These are phyloP conservation scores for Cephus sareptanus DNA, from an alignment of 2,888 invertebrate genomes.

Conservation along the genomic window DNA sequence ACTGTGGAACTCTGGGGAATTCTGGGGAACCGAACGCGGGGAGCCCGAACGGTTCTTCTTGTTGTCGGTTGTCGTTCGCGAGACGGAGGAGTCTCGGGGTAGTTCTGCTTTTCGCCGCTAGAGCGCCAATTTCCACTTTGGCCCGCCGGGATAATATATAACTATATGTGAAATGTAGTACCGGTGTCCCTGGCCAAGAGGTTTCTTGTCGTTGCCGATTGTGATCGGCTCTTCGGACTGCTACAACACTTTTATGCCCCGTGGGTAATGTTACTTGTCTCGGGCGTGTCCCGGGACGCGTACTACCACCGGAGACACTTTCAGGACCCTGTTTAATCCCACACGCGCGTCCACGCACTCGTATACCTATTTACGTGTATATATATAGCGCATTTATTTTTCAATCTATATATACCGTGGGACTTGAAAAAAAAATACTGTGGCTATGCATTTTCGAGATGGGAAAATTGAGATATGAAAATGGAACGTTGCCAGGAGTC, in stretches of 20 bases:
- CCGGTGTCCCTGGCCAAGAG: constrained; percentile 27
- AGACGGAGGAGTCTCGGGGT: constrained; percentile 11
- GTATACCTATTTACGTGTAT: neutral
- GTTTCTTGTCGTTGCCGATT: constrained; percentile 37
- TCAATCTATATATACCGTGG: neutral
- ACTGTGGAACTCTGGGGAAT: constrained; percentile 8
- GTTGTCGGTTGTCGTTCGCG: neutral
- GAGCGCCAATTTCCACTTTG: constrained; percentile 19
- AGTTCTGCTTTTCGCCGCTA: constrained; percentile 14
- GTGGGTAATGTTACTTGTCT: constrained; percentile 8
- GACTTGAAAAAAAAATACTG: neutral
- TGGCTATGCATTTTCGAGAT: neutral
- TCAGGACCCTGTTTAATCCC: neutral
- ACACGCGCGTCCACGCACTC: neutral
- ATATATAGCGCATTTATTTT: neutral
- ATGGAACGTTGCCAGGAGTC: neutral
- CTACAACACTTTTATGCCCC: constrained; percentile 8
- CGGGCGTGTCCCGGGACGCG: constrained; percentile 13
- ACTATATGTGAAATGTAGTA: constrained; percentile 27
- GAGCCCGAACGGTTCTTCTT: neutral
- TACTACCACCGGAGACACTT: neutral
- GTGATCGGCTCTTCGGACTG: constrained; percentile 27
- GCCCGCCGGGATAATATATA: constrained; percentile 8
- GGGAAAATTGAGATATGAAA: neutral
- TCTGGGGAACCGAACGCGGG: constrained; percentile 9